Evolutionary conservation across 2,888 invertebrate species (phyloP), one percentile per base, ranked within the genome.

Genomic region (Hemithea aestivaria): DNA sequence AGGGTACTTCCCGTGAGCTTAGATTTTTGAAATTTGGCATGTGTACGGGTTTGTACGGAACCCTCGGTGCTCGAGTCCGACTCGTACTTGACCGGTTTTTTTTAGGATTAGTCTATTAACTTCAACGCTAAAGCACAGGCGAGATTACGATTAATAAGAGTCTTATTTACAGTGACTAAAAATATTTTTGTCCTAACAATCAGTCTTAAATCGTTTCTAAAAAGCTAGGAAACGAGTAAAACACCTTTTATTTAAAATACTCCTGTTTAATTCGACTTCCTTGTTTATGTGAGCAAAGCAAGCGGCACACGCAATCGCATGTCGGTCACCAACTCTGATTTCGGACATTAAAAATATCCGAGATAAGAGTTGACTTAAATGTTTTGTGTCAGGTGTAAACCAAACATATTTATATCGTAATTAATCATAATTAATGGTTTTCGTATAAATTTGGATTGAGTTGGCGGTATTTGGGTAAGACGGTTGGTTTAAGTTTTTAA

Each of bases 231-330:
- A 49, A 33, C 37, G 20, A 36, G n/a, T 10, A 27, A 35, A 43
- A 24, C 31, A 33, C 27, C 27, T 40, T 42, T 30, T 20, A 22
- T 26, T 27, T 38, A 31, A 11, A 24, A 39, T 20, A 54, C 43
- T 42, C 38, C 38, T 54, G 44, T 45, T 38, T 45, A 53, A 53
- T 53, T 48, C 41, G 37, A 53, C 47, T 56, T 54, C 53, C 48
- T 40, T 54, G 53, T 54, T 56, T 59, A 50, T 53, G 45, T 53
- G 51, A 58, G 56, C 51, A 60, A 57, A 62, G 59, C 54, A 51
- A 44, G 54, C 45, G 39, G 53, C 58, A 20, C 78, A 79, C 78
- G 78, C 78, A 70, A 76, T 78, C 74, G 77, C 77, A 74, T 77
- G 78, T 61, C 65, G 56, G 46, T 53, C 56, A 50, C 55, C 57